Conservation (phyloP, 2,113 vertebrate genomes). For the Marmota flaviventris region DNA sequence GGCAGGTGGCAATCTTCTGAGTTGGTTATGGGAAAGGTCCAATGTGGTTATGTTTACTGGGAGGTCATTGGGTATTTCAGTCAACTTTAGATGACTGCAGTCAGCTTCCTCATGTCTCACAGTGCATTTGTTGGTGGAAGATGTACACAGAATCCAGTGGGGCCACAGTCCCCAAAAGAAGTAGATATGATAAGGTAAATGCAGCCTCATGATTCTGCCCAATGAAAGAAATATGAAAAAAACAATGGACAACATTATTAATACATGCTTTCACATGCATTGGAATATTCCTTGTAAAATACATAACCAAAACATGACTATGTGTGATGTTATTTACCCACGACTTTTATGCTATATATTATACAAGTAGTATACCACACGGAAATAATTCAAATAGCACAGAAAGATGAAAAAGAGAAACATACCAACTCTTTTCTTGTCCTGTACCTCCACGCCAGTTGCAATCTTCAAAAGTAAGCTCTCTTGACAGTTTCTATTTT, state of each 20-base stretch:
- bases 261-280: background rate
- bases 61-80: slow-evolving; percentile 90
- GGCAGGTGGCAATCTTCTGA: slow-evolving; percentile 83
- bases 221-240: slow-evolving; percentile 64
- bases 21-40: slow-evolving; percentile 95
- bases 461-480: background rate
- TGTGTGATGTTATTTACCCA: background rate
- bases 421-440: background rate
- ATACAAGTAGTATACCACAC: background rate
- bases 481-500: background rate
- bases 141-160: slow-evolving; percentile 46
- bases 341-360: background rate
- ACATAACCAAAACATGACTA: background rate
- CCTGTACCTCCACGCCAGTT: background rate
- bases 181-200: slow-evolving; percentile 19
- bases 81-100: slow-evolving; percentile 94
- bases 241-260: background rate
- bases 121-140: slow-evolving; percentile 85
- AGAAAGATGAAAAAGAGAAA: background rate
- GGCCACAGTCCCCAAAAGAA: slow-evolving; percentile 71
- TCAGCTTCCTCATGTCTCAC: slow-evolving; percentile 89
- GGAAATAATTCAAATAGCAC: background rate
- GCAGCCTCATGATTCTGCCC: slow-evolving; percentile 76
- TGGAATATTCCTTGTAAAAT: background rate
- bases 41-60: slow-evolving; percentile 91